Evolutionary conservation across 2,797 vertebrate species (phyloP).

Genomic region (Octomys mimax): DNA sequence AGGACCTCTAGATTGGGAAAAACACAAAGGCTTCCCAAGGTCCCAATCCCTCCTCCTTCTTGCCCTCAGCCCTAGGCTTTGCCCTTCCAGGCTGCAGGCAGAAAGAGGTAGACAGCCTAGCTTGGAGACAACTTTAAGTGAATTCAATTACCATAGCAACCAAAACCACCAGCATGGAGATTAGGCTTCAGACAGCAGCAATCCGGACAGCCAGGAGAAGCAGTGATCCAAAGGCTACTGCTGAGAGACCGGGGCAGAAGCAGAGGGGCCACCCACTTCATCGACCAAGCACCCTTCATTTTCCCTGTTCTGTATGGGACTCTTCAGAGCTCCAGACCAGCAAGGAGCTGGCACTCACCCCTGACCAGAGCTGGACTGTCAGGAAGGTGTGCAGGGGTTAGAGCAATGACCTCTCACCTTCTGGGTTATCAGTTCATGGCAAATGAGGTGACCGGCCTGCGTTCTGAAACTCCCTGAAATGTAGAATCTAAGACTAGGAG

Average conservation of each 20-base stretch:
- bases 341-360: background rate
- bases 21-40: background rate
- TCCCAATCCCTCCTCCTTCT: background rate
- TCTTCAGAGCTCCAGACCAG: background rate
- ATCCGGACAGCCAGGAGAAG: conserved; percentile 58
- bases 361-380: background rate
- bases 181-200: conserved; percentile 64
- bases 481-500: background rate
- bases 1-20: conserved; percentile 8
- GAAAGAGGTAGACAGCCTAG: conserved; percentile 71
- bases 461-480: background rate
- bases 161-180: conserved; percentile 74
- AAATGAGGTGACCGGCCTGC: background rate
- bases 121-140: conserved; percentile 77
- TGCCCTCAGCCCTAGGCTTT: background rate
- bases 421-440: rapidly evolving
- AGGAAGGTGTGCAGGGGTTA: no score
- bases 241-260: background rate
- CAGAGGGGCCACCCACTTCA: background rate
- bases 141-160: conserved; percentile 85
- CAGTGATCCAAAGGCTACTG: conserved; percentile 35
- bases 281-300: background rate
- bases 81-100: conserved; percentile 55
- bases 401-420: background rate
- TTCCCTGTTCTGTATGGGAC: background rate